Conservation (phyloP, 2,113 vertebrate genomes). For the Lepus americanus region DNA sequence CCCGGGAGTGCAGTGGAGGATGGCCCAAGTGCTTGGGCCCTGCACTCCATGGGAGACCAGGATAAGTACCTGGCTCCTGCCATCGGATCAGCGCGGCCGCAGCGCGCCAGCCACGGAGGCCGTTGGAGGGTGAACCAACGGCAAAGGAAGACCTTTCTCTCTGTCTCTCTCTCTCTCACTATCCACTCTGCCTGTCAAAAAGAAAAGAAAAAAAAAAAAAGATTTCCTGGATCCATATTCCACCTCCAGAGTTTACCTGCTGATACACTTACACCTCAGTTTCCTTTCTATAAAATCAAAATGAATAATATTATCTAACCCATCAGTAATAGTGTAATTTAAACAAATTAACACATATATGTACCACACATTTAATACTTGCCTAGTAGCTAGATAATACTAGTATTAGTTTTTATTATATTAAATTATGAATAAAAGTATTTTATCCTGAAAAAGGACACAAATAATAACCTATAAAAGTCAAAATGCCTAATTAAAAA, state of each 20-base stretch:
- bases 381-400: not conserved
- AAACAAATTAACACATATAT: not conserved
- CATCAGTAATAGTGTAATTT: not conserved
- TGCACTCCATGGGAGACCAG: no score
- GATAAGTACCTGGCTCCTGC: no score
- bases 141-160: no score
- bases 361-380: not conserved
- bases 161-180: no score
- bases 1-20: no score
- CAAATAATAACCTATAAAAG: not conserved
- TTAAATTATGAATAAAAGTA: not conserved
- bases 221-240: not conserved
- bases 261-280: not conserved
- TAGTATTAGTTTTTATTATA: not conserved
- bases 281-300: conserved; percentile 11
- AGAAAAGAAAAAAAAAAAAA: no score
- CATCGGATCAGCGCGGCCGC: no score
- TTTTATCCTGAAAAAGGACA: not conserved
- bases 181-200: no score
- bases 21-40: no score
- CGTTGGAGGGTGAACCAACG: no score
- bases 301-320: not conserved
- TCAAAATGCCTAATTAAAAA: not conserved
- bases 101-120: no score
- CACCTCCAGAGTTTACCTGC: not conserved